phyloP scores from a whole-genome alignment of 2,888 invertebrate species.

The Ennomos fuscantarius region DNA sequence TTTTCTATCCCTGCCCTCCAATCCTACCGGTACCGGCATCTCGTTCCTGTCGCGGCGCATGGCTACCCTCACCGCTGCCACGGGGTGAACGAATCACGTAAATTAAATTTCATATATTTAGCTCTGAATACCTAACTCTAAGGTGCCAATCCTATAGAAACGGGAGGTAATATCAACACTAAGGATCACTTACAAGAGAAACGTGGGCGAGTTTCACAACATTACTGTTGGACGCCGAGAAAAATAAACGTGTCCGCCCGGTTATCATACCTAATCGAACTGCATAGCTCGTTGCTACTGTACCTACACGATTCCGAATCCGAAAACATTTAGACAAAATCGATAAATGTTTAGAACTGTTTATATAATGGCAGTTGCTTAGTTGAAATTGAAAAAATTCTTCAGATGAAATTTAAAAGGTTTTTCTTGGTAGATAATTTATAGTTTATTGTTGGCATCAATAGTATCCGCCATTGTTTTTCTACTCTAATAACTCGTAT shows the following conservation, averaged over 20 bases:
- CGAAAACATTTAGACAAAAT: too few species aligned
- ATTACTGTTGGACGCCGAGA: constrained; percentile 16
- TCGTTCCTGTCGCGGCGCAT: background rate
- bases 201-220: constrained; percentile 19
- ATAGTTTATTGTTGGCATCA: too few species aligned
- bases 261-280: constrained; percentile 14
- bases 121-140: constrained; percentile 21
- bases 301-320: background rate
- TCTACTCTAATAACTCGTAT: background rate
- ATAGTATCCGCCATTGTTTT: too few species aligned
- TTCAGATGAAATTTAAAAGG: too few species aligned
- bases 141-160: constrained; percentile 15
- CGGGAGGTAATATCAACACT: background rate
- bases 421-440: too few species aligned
- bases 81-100: constrained; percentile 20
- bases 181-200: constrained; percentile 8
- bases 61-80: constrained; percentile 12
- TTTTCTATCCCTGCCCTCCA: too few species aligned
- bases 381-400: too few species aligned
- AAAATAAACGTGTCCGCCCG: constrained; percentile 23
- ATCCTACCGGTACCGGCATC: background rate
- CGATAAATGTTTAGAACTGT: too few species aligned
- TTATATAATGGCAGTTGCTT: too few species aligned
- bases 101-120: constrained; percentile 26
- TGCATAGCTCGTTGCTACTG: constrained; percentile 8